A percentile compares a stretch with the other conserved stretches of the same genome.
Conservation (phyloP, 1,140 invertebrate genomes). For the Neodiprion lecontei region DNA sequence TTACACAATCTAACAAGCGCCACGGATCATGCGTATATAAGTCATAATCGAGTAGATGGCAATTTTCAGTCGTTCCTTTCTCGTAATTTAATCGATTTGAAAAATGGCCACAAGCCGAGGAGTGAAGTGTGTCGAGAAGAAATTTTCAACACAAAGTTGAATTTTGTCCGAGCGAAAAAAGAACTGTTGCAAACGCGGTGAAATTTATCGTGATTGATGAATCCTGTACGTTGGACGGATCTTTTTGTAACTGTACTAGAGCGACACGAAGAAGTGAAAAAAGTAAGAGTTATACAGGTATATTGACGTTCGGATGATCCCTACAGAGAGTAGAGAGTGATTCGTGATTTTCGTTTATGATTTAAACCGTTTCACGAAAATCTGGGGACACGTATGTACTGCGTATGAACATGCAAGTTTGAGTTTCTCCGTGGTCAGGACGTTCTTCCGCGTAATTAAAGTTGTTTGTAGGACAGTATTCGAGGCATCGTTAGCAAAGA, state of each 20-base stretch:
- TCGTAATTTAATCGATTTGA: neutral
- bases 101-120: neutral
- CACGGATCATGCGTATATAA: too few relatives aligned
- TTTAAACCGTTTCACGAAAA: neutral
- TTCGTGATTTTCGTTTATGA: neutral
- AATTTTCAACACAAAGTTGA: neutral
- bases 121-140: neutral
- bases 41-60: too few relatives aligned
- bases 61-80: too few relatives aligned
- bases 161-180: neutral
- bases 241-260: too few relatives aligned
- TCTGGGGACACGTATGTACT: neutral
- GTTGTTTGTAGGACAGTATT: too few relatives aligned
- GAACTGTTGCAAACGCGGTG: neutral
- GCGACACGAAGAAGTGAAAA: too few relatives aligned
- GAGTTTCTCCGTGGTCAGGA: too few relatives aligned
- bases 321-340: neutral
- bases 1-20: too few relatives aligned
- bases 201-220: neutral
- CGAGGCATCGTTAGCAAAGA: too few relatives aligned
- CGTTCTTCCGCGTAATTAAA: too few relatives aligned
- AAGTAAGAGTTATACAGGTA: neutral
- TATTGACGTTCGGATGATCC: neutral
- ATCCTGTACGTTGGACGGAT: too few relatives aligned
- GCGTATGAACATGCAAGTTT: too few relatives aligned